These are phyloP conservation scores for Steatornis caripensis DNA, from an alignment of 2,113 vertebrate species.

Conservation along the genomic window DNA sequence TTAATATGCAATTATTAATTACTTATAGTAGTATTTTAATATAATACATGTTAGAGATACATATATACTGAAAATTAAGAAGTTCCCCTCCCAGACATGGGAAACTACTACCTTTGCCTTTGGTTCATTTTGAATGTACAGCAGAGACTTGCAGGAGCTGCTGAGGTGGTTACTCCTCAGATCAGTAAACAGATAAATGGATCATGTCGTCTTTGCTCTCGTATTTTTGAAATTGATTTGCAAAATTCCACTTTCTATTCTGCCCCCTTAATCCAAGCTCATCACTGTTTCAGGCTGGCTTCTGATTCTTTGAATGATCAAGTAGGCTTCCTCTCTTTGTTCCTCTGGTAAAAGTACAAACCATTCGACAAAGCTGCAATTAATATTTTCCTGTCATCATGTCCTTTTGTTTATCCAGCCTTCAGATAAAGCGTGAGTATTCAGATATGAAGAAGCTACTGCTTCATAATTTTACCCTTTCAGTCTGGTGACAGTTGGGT, in stretches of 20 bases:
- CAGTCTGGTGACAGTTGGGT: background rate
- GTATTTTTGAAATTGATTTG: background rate
- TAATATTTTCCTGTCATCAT: background rate
- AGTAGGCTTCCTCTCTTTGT: conserved; percentile 1
- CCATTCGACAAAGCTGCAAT: background rate
- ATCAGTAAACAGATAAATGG: background rate
- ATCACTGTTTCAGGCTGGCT: background rate
- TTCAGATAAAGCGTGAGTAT: background rate
- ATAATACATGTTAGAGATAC: no score
- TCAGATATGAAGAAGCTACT: background rate
- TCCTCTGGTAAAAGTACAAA: background rate
- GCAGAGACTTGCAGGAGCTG: background rate
- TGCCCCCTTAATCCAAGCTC: background rate
- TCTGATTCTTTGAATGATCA: conserved; percentile 21
- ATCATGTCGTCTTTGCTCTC: background rate
- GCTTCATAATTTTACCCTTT: background rate
- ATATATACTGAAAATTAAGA: background rate
- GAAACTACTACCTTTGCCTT: background rate
- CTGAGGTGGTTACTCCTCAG: background rate
- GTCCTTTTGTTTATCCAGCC: background rate
- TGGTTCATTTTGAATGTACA: background rate
- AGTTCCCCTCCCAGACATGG: background rate
- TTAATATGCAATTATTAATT: background rate
- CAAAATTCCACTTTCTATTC: background rate
- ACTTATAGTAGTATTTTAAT: background rate